Evolutionary conservation across 2,888 invertebrate species (phyloP), one percentile per base, ranked within the genome.

Genomic region (Lepidocyrtinus sp.): DNA sequence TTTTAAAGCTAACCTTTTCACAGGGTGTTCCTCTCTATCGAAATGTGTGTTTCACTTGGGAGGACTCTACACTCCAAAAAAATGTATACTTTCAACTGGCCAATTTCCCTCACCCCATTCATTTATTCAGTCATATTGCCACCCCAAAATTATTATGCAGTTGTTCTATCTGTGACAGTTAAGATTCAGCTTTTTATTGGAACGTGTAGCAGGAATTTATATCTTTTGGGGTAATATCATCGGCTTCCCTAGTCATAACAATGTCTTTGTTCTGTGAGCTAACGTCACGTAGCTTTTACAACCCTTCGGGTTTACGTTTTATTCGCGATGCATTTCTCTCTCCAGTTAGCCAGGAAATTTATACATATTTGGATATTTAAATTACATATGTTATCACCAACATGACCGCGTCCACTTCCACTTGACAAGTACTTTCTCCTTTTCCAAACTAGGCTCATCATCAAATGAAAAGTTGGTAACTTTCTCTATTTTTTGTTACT

Each of bases 331-430:
- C 36, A 36, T 12, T 36, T 36, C 36, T 36, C 36, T 12, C 12
- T 36, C 36, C 36, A 5, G 5, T 36, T 12, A 5, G 36, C 12
- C 36, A 36, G 36, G 12, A 5, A 9, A 36, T 12, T 36, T 36
- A 12, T 12, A 36, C 7, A 36, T 36, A 36, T 36, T 36, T 36
- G 26, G 3, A 73, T 65, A 65, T 73, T 73, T 73, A 73, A 73
- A 73, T 73, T 65, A 50, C 65, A 50, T 22, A 25, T 73, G 65
- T 55, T 73, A 65, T 65, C 65, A 64, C 50, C 17, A 26, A 63
- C 65, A 27, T 55, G 19, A 17, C 5, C 36, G 12, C 12, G 36
- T 9, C 36, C 36, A 62, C 15, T 25, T 26, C 65, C 65, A 65
- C 65, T 65, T 65, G 65, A 36, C 65, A 63, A 63, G 2, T 63